Percentiles rank a stretch among this genome's conserved stretches.
Conservation (phyloP, 2,113 vertebrate genomes). For the Natator depressus region DNA sequence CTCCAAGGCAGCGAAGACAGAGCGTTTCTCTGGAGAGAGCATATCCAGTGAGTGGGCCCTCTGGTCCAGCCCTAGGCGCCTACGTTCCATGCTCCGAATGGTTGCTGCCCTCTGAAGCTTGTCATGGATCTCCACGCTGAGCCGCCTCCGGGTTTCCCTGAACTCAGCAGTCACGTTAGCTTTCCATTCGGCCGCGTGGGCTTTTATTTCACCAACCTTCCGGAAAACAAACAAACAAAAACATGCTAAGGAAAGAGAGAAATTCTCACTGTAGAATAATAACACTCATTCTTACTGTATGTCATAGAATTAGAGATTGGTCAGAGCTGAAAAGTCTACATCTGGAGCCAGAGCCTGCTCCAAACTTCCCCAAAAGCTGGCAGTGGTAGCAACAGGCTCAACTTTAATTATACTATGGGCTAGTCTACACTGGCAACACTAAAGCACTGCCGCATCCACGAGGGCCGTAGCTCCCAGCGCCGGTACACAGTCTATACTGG, state of each 20-base stretch:
- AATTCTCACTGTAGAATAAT: neutral
- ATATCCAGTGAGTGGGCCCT: slow-evolving; percentile 95
- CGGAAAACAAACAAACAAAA: neutral
- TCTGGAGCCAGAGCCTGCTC: neutral
- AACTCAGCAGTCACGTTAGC: slow-evolving; percentile 96
- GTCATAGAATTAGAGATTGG: neutral
- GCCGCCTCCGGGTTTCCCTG: slow-evolving; percentile 91
- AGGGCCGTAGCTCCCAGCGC: too few species aligned
- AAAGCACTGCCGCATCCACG: too few species aligned
- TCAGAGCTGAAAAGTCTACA: neutral
- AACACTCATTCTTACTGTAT: neutral
- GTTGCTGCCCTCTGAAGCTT: slow-evolving; percentile 97
- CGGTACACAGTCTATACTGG: too few species aligned
- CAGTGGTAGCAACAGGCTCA: neutral
- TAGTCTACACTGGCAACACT: too few species aligned
- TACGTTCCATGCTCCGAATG: slow-evolving; percentile 97
- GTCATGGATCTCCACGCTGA: slow-evolving; percentile 96
- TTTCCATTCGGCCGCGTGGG: slow-evolving; percentile 97
- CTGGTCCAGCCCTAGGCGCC: slow-evolving; percentile 94
- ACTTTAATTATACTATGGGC: neutral
- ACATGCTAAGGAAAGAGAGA: neutral
- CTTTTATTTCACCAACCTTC: slow-evolving; percentile 96
- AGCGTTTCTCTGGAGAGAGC: slow-evolving; percentile 95
- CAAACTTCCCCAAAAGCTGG: neutral
- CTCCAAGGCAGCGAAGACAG: slow-evolving; percentile 92